phyloP scores from a whole-genome alignment of 2,888 invertebrate genomes.

The Amitus sp. region DNA sequence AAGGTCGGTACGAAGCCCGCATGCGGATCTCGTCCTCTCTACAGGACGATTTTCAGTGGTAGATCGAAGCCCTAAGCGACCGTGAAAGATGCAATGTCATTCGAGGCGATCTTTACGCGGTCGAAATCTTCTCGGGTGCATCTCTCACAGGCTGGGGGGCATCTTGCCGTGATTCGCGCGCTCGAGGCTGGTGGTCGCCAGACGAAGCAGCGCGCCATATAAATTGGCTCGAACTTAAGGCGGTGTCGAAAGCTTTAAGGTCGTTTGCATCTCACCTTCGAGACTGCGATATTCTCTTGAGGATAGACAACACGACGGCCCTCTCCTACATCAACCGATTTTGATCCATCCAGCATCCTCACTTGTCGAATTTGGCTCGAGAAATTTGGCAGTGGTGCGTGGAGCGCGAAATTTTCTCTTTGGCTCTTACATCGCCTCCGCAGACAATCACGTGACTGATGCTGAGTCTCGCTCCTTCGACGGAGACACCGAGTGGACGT shows the following conservation, averaged over 20 bases:
- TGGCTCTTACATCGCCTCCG: conserved; percentile 12
- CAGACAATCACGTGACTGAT: conserved; percentile 7
- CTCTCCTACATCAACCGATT: conserved; percentile 4
- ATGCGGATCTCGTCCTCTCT: too few species aligned
- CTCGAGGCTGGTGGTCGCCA: conserved; percentile 1
- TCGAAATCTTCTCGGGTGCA: conserved; percentile 5
- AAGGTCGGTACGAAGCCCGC: too few species aligned
- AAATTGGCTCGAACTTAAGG: conserved; percentile 7
- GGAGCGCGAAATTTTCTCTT: conserved; percentile 5
- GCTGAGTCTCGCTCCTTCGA: conserved; percentile 3
- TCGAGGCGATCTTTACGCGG: too few species aligned
- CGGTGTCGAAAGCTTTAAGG: not conserved
- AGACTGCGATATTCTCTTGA: conserved; percentile 2
- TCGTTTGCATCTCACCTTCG: not conserved
- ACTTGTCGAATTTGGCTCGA: not conserved
- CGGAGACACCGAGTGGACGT: conserved; percentile 8
- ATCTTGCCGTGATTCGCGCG: not conserved
- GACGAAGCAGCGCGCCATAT: not conserved
- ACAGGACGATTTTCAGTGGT: conserved; percentile 2
- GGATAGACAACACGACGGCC: conserved; percentile 10
- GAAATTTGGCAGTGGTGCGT: conserved; percentile 20
- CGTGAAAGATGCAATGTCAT: not conserved
- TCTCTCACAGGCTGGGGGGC: not conserved
- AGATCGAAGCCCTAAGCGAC: not conserved
- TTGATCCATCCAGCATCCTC: conserved; percentile 5